Conservation (phyloP, 2,888 invertebrate genomes). For the Argyra leucocephala region DNA sequence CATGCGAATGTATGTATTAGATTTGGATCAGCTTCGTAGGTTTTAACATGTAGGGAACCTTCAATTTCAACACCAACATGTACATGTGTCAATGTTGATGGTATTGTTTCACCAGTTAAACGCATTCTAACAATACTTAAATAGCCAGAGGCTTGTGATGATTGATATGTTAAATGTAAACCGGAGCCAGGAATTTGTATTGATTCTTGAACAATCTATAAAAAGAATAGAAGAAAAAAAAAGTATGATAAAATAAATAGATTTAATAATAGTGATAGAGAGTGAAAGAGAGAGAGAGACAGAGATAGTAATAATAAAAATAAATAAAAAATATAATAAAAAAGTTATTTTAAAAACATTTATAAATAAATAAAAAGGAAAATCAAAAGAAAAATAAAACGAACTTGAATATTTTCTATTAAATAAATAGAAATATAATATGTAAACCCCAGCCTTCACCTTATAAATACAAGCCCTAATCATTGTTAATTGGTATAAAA, state of each 20-base stretch:
- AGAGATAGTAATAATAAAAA: too few relatives aligned
- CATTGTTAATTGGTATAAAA: too few relatives aligned
- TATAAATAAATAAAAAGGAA: background rate
- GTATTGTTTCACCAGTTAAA: slow-evolving; percentile 69
- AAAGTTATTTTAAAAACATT: background rate
- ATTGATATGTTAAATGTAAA: slow-evolving; percentile 88
- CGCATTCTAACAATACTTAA: slow-evolving; percentile 86
- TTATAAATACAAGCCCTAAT: too few relatives aligned
- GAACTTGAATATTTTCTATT: too few relatives aligned
- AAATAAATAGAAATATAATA: too few relatives aligned
- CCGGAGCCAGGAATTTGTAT: slow-evolving; percentile 89
- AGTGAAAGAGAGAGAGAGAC: too few relatives aligned
- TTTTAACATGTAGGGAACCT: slow-evolving; percentile 81
- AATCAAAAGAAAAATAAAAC: background rate
- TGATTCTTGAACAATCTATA: slow-evolving; percentile 89
- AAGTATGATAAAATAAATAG: background rate
- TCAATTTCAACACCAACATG: slow-evolving; percentile 89
- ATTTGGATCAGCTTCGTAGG: slow-evolving; percentile 93
- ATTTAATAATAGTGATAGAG: too few relatives aligned
- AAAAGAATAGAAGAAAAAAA: slow-evolving; percentile 19
- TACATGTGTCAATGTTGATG: slow-evolving; percentile 72
- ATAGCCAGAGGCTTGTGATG: slow-evolving; percentile 89
- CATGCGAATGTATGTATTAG: slow-evolving; percentile 93
- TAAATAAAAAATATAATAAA: too few relatives aligned
- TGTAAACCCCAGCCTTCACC: too few relatives aligned